Base-by-base conservation (phyloP, 2,888 invertebrate genomes). In the Apotomis turbidana region DNA sequence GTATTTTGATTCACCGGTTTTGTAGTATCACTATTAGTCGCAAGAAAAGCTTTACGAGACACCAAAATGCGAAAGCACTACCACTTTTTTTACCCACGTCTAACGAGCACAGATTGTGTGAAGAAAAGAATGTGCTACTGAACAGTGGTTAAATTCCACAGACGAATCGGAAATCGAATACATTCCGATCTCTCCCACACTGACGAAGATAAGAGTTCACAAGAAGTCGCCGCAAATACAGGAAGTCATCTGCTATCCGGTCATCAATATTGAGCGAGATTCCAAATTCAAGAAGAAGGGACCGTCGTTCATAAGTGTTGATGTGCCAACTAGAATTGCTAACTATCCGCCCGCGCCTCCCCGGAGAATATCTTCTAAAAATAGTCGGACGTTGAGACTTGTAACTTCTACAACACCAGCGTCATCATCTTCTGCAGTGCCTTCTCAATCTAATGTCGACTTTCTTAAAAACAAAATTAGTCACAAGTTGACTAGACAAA, bases 151-250 rank as follows among this genome's bases (percentile, higher is more conserved):
- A 83, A 85, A 86, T 90, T 95, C 93, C 95, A 91, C 96, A 96
- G 96, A 96, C 94, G 95, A 96, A 85, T 93, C 95, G 82, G 95
- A 96, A 92, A 95, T 97, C 86, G 97, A 97, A 93, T 97, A 97
- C 89, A 96, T 96, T 89, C 97, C 97, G 83, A 96, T 97, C 82
- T 96, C 97, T 76, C 95, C 97, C 63, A 97, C 96, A 78, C 91
- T 97, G 84, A 97, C 97, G 79, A 96, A 96, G 93, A 97, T 97
- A 85, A 94, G 96, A 86, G 95, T 97, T 66, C 96, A 96, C 87
- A 96, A 96, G 91, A 95, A 94, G 83, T 87, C 90, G 74, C 93
- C 94, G 74, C 87, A 88, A 74, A 78, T 86, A 68, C 89, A 89
- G 59, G 95, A 95, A 89, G 94, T 95, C 54, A 88, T 95, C 75